A percentile compares a stretch with the other conserved stretches of the same genome.
Conservation (phyloP, 2,797 vertebrate genomes). For the Streptopelia turtur region DNA sequence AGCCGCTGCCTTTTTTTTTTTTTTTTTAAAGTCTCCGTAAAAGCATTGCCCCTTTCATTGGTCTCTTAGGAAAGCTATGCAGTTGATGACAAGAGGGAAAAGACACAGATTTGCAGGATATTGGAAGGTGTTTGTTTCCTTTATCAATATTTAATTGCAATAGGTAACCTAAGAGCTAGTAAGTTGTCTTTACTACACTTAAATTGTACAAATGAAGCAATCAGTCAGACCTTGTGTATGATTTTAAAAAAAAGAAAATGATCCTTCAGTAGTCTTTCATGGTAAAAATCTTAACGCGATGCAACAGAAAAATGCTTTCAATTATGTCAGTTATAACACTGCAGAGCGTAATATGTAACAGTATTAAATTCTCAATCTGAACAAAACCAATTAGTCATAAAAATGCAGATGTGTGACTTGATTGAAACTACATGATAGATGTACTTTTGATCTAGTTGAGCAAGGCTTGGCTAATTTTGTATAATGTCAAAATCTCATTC, state of each 20-base stretch:
- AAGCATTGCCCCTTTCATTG: background rate
- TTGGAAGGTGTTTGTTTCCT: constrained; percentile 79
- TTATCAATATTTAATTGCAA: constrained; percentile 88
- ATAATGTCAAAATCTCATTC: background rate
- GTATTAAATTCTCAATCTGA: background rate
- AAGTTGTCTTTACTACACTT: constrained; percentile 27
- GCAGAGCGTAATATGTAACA: background rate
- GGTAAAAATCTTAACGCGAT: background rate
- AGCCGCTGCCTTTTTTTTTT: background rate
- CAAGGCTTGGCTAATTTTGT: background rate
- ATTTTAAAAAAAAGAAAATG: background rate
- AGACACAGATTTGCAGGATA: constrained; percentile 65
- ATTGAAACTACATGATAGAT: background rate
- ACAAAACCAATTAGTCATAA: background rate
- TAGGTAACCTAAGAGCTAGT: constrained; percentile 80
- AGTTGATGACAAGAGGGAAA: constrained; percentile 24
- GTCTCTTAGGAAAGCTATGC: background rate
- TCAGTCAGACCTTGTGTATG: background rate
- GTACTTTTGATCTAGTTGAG: background rate
- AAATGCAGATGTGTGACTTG: background rate
- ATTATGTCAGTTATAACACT: background rate
- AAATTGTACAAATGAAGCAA: constrained; percentile 20
- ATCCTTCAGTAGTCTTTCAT: background rate
- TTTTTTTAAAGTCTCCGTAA: background rate
- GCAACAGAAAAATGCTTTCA: background rate